Evolutionary conservation across 1,140 invertebrate genomes (phyloP), one percentile per base, ranked within the genome.

Genomic region (Pseudoatta argentina): DNA sequence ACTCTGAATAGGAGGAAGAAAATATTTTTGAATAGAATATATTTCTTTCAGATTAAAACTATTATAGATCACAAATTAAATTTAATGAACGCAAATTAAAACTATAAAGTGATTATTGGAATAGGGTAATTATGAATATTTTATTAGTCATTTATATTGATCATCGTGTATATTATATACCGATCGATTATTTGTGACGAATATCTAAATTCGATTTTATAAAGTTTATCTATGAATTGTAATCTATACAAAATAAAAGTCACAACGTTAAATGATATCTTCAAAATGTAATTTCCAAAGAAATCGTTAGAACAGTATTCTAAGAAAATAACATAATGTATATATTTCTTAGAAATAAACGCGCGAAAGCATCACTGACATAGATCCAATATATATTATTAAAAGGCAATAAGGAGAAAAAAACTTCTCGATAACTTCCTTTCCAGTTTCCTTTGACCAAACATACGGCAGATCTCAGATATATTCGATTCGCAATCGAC

Each of bases 351-450:
- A 24, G n/a, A 61, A 51, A 72, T 48, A 61, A 83, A 73, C 30
- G 27, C 2, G 8, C 2, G 2, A 61, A 18, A 34, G 34, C n/a
- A 73, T 69, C 24, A 73, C 10, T 71, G 39, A 71, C 7, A 8
- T 72, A 10, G 21, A 72, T 72, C 18, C 21, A 53, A 61, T 81
- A 39, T 51, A 10, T 51, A 51, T 75, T 51, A 51, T 73, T 73
- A 82, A 27, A 72, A 34, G n/a, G 2, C 21, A 21, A 30, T 18
- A 81, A 44, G 34, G 10, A 21, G n/a, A 61, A 44, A 72, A 24
- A 59, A 44, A 83, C 7, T 10, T 24, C 44, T 51, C 27, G 55
- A 83, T 73, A 83, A 61, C 61, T 72, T 61, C 5, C n/a, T 51
- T 34, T 12, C 16, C n/a, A 55, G 24, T n/a, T 48, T 59, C 34